Percentiles rank a stretch among this genome's conserved stretches.
Conservation (phyloP, 2,113 vertebrate species). For the Salminus brasiliensis region DNA sequence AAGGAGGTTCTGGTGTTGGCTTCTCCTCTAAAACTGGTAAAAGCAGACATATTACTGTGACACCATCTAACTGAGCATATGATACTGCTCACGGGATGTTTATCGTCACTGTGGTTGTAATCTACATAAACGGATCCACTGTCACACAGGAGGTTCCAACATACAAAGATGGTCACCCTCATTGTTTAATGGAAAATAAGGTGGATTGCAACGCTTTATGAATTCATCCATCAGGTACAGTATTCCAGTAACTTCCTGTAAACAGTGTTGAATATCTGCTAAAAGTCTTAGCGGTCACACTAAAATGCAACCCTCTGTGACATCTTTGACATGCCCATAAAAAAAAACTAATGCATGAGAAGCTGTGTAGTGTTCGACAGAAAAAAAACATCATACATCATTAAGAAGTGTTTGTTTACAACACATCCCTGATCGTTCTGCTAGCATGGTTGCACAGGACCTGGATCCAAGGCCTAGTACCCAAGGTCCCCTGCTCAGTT, state of each 20-base stretch:
- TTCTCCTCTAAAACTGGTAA: too few relatives aligned
- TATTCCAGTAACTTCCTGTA: too few relatives aligned
- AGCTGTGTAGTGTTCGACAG: not conserved
- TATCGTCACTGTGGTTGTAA: too few relatives aligned
- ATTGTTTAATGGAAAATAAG: too few relatives aligned
- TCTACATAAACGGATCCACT: constrained; percentile 9
- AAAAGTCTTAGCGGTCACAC: not conserved
- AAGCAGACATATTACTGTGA: too few relatives aligned
- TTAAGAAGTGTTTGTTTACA: not conserved
- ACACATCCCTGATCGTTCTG: not conserved
- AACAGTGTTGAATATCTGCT: not conserved
- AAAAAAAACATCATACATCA: not conserved
- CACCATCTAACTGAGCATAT: too few relatives aligned
- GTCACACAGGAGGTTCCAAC: not conserved
- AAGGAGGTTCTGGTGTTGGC: too few relatives aligned
- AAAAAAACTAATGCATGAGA: not conserved
- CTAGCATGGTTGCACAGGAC: not conserved
- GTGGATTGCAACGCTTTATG: not conserved
- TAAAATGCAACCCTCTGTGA: not conserved
- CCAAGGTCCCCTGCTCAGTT: not conserved
- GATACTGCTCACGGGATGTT: too few relatives aligned
- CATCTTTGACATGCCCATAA: not conserved
- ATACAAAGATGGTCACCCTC: not conserved
- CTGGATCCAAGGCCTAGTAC: not conserved
- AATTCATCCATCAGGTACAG: too few relatives aligned